Evolutionary conservation across 2,797 vertebrate species (phyloP).

Genomic region (Ctenochaetus hawaiiensis): DNA sequence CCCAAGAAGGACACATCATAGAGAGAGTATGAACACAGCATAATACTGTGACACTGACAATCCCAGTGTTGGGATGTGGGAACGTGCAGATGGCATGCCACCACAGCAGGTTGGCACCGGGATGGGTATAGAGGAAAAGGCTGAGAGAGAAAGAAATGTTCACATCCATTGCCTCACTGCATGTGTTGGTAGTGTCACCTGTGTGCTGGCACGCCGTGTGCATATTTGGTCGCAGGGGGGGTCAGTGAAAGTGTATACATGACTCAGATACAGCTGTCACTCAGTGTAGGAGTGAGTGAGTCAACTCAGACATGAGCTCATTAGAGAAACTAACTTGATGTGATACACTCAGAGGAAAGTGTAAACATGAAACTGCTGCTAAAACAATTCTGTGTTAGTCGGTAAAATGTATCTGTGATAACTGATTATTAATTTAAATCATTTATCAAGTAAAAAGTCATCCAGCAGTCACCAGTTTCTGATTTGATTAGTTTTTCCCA

Average conservation of each 20-base stretch:
- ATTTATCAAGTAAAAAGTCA: neutral
- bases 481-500: neutral
- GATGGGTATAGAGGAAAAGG: constrained; percentile 16
- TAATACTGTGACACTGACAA: constrained; percentile 41
- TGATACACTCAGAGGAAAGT: constrained; percentile 2
- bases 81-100: constrained; percentile 35
- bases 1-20: constrained; percentile 72
- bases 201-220: constrained; percentile 56
- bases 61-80: constrained; percentile 12
- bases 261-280: constrained; percentile 60
- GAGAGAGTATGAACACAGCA: constrained; percentile 43
- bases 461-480: neutral
- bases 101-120: constrained; percentile 31
- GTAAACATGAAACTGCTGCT: constrained; percentile 3
- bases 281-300: constrained; percentile 25
- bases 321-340: constrained; percentile 9
- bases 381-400: neutral
- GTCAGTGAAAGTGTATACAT: constrained; percentile 48
- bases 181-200: constrained; percentile 62
- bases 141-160: constrained; percentile 18
- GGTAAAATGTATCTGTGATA: neutral
- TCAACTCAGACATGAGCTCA: constrained; percentile 22
- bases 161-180: constrained; percentile 49
- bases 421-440: neutral
- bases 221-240: constrained; percentile 60